These are phyloP conservation scores for Hetaerina titia DNA, from an alignment of 2,888 invertebrate species.

Conservation along the genomic window DNA sequence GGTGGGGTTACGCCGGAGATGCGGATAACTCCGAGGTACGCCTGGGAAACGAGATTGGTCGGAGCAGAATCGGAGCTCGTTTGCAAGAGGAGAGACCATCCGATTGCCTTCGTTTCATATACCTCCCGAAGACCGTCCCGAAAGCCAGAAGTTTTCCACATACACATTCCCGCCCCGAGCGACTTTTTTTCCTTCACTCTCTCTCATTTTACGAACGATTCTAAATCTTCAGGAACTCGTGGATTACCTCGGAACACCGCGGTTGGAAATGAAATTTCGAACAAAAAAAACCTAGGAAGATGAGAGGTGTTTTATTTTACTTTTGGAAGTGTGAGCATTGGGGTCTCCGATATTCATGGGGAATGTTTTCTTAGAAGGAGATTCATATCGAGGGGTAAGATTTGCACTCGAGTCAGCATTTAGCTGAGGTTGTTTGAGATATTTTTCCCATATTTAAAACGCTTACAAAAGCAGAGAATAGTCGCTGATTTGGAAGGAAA, in stretches of 20 bases:
- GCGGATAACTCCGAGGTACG: background rate
- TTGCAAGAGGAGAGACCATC: constrained; percentile 25
- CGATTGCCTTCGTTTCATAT: constrained; percentile 26
- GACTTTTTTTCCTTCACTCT: background rate
- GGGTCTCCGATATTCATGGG: background rate
- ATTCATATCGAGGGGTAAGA: background rate
- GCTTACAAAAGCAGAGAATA: too few species aligned
- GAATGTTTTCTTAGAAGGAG: background rate
- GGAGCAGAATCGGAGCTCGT: constrained; percentile 48
- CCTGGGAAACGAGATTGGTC: constrained; percentile 47
- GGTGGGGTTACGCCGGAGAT: background rate
- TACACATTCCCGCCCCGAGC: background rate
- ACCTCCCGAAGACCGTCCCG: background rate
- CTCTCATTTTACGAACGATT: background rate
- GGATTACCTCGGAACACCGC: background rate
- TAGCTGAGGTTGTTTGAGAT: background rate
- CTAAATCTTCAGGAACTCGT: background rate
- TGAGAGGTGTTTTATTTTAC: background rate
- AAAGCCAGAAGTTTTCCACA: background rate
- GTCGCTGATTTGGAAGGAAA: too few species aligned
- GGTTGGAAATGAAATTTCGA: constrained; percentile 18
- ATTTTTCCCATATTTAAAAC: background rate
- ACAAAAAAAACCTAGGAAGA: background rate
- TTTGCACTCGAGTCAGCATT: background rate
- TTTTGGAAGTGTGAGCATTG: background rate